phyloP scores from a whole-genome alignment of 2,113 vertebrate species.

The Microcebus tavaratra region DNA sequence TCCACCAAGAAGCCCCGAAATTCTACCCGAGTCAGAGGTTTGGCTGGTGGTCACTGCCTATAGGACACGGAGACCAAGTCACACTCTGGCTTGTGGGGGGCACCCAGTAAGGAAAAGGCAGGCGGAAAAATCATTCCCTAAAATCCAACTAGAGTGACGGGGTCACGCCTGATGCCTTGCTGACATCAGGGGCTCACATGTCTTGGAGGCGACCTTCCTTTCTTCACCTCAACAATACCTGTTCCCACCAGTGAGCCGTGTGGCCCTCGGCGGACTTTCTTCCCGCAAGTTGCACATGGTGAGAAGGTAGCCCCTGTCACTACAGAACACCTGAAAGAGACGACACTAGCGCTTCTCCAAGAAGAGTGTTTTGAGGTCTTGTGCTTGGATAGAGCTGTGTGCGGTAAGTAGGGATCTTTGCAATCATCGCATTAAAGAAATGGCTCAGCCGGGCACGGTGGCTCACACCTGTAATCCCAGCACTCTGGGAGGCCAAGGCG shows the following conservation, averaged over 20 bases:
- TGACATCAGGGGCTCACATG: too few species aligned
- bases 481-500: too few species aligned
- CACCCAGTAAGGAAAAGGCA: not conserved
- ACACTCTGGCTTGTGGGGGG: not conserved
- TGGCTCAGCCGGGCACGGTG: too few species aligned
- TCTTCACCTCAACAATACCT: not conserved
- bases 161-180: fast-evolving
- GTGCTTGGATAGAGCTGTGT: fast-evolving
- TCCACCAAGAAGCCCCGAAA: not conserved
- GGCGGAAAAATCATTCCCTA: not conserved
- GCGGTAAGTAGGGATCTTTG: fast-evolving
- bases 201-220: not conserved
- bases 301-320: not conserved
- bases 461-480: too few species aligned
- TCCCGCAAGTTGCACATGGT: not conserved
- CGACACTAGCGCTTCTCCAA: not conserved
- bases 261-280: too few species aligned
- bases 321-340: fast-evolving
- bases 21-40: not conserved
- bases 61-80: fast-evolving
- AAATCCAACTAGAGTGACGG: not conserved
- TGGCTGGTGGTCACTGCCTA: fast-evolving
- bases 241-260: too few species aligned
- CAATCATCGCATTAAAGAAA: not conserved
- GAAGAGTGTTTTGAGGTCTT: not conserved